Evolutionary conservation across 1,140 invertebrate species (phyloP).

Genomic region (Aphis craccivora): DNA sequence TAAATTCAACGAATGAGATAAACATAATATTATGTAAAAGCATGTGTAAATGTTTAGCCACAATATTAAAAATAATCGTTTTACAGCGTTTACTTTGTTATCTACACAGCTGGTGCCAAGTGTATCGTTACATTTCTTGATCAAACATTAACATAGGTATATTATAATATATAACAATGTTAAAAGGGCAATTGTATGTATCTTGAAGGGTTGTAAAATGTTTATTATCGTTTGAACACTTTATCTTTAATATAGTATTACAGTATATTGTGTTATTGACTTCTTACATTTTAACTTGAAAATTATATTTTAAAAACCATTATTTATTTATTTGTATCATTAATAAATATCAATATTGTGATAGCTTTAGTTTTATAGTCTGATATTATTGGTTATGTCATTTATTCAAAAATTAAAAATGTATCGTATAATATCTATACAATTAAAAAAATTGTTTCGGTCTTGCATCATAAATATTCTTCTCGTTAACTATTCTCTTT

Average conservation of each 20-base stretch:
- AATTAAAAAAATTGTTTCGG: neutral
- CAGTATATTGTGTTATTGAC: neutral
- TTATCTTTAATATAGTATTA: neutral
- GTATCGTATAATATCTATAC: neutral
- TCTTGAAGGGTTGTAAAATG: neutral
- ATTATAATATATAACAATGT: neutral
- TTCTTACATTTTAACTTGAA: neutral
- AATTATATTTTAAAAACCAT: neutral
- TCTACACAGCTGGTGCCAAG: neutral
- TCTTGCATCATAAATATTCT: neutral
- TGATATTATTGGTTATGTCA: neutral
- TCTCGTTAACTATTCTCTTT: slow-evolving; percentile 28
- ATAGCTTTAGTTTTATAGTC: neutral
- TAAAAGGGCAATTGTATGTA: neutral
- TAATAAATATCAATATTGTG: neutral
- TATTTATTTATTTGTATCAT: neutral
- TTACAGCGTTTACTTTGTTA: neutral
- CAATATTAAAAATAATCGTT: neutral
- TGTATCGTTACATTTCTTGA: neutral
- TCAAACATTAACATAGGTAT: neutral
- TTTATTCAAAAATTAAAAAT: neutral
- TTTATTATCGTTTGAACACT: neutral
- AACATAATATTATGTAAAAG: neutral
- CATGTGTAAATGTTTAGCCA: neutral
- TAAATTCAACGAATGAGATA: neutral